These are phyloP conservation scores for Plestiodon gilberti DNA, from an alignment of 2,113 vertebrate genomes.

Conservation along the genomic window DNA sequence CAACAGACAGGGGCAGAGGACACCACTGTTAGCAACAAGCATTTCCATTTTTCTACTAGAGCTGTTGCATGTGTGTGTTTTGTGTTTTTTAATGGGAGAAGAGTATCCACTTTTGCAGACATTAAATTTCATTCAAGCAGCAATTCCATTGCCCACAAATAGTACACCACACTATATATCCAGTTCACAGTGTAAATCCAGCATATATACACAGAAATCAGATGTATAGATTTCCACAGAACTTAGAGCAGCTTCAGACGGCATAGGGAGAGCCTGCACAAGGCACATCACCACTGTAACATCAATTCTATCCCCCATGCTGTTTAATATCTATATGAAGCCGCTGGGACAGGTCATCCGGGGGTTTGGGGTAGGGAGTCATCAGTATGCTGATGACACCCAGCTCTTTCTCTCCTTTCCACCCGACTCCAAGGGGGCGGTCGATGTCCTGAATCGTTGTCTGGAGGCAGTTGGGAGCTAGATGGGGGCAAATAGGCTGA, in stretches of 20 bases:
- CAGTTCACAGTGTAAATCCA: neutral
- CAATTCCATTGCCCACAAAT: neutral
- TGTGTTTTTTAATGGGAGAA: neutral
- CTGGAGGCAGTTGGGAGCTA: no score
- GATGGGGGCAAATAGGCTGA: no score
- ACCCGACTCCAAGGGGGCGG: no score
- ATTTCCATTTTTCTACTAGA: neutral
- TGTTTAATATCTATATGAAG: no score
- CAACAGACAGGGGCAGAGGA: neutral
- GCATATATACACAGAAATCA: neutral
- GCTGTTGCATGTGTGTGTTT: neutral
- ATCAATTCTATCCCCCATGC: no score
- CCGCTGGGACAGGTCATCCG: no score
- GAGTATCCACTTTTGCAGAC: neutral
- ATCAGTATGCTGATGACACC: no score
- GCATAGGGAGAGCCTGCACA: neutral
- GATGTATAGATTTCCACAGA: neutral
- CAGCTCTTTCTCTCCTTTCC: no score
- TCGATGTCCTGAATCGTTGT: no score
- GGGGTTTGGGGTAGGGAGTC: no score
- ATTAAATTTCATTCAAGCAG: neutral
- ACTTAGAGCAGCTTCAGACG: neutral
- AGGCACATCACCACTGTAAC: neutral
- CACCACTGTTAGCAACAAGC: slow-evolving; percentile 14
- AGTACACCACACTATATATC: neutral